phyloP scores from a whole-genome alignment of 1,140 invertebrate genomes.

The Drosophila yakuba region DNA sequence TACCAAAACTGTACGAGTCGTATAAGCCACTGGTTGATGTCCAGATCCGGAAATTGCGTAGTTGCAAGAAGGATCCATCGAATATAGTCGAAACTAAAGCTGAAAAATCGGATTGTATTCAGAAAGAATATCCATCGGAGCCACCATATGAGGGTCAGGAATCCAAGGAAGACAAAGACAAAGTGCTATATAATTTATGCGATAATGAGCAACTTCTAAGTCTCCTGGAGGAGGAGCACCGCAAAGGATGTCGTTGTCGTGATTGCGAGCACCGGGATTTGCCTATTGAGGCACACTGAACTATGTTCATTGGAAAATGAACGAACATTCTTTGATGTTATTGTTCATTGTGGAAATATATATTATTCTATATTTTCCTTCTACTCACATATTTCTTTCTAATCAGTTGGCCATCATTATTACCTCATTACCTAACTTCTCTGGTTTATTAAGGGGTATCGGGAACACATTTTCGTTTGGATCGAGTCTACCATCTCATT shows the following conservation, averaged over 20 bases:
- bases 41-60: constrained; percentile 23
- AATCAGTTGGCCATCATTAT: constrained; percentile 16
- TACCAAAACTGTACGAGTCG: constrained; percentile 60
- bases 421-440: constrained; percentile 4
- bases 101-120: background rate
- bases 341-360: constrained; percentile 12
- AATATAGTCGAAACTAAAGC: background rate
- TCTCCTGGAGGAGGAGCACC: constrained; percentile 32
- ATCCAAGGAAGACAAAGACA: background rate
- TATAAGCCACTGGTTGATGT: constrained; percentile 36
- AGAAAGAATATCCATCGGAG: background rate
- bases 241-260: constrained; percentile 27
- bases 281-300: constrained; percentile 17
- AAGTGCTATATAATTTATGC: constrained; percentile 13
- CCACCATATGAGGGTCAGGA: background rate
- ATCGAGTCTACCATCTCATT: constrained; percentile 7
- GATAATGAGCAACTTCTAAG: constrained; percentile 25
- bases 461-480: background rate
- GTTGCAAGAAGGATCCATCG: background rate
- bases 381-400: too few relatives aligned
- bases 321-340: background rate
- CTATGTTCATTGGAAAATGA: background rate
- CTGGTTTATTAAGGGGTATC: background rate
- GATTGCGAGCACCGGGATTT: constrained; percentile 35
- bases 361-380: background rate